phyloP scores from a whole-genome alignment of 2,113 vertebrate species.

The Muscicapa adusta region DNA sequence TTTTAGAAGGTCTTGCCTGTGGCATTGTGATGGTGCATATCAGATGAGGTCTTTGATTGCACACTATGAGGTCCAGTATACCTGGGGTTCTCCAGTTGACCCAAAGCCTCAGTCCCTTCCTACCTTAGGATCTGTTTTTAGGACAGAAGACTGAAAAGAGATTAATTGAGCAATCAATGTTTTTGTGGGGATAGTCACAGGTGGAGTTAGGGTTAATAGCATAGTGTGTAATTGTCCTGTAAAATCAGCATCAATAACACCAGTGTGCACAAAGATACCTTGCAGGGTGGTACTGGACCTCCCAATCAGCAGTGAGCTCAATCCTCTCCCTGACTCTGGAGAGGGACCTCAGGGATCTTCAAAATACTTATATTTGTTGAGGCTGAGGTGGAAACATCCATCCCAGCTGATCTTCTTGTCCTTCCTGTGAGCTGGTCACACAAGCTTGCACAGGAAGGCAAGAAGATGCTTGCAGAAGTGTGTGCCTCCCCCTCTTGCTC shows the following conservation, averaged over 20 bases:
- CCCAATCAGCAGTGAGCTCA: no score
- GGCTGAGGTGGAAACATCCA: background rate
- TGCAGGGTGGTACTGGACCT: background rate
- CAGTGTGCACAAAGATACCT: no score
- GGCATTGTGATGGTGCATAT: no score
- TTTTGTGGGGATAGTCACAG: background rate
- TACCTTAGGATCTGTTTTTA: background rate
- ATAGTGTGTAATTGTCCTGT: background rate
- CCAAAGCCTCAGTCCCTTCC: no score
- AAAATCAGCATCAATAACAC: background rate
- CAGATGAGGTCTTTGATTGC: no score
- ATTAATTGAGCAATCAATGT: background rate
- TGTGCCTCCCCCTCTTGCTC: accelerated
- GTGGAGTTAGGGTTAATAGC: background rate
- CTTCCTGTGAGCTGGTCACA: background rate
- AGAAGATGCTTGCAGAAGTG: accelerated
- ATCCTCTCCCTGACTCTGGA: no score
- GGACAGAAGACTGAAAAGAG: background rate
- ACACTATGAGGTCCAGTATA: no score
- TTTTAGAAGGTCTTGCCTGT: no score
- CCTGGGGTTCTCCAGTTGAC: no score
- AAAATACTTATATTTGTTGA: background rate
- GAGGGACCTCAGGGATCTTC: no score
- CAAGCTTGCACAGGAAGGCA: background rate
- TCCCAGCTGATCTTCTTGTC: background rate